A percentile compares a stretch with the other conserved stretches of the same genome.
These are phyloP conservation scores for Sus scrofa DNA, from an alignment of 2,113 vertebrate genomes.

Conservation along the genomic window T2T-Sscrofa CM000825.6:24722501-24723000, in stretches of 20 bases:
- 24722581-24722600: rapidly evolving
- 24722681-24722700: neutral
- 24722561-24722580: too few relatives aligned
- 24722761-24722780: neutral
- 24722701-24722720: neutral
- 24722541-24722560: neutral
- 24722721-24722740: too few relatives aligned
- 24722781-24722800: rapidly evolving
- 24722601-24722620: neutral
- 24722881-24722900: neutral
- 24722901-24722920: neutral
- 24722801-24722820: rapidly evolving
- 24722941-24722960: neutral
- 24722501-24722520: neutral
- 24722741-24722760: too few relatives aligned
- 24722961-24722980: neutral
- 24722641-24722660: neutral
- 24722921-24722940: neutral
- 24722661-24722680: neutral
- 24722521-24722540: neutral
- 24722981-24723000: neutral
- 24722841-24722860: neutral
- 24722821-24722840: rapidly evolving
- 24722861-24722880: too few relatives aligned
- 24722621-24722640: rapidly evolving